phyloP scores from a whole-genome alignment of 2,888 invertebrate species.

The Athalia cordata region DNA sequence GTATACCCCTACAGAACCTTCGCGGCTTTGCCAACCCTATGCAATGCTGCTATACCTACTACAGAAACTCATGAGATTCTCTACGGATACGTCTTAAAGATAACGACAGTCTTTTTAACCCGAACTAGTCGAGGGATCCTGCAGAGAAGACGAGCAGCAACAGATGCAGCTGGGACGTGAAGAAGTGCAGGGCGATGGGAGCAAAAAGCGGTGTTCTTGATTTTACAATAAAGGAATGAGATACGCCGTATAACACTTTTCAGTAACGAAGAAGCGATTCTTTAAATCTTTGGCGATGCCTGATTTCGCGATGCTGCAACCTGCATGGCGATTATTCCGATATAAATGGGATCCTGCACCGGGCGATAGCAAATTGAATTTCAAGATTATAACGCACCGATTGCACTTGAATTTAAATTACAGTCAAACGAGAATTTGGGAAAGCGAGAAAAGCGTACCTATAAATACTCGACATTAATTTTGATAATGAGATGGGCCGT shows the following conservation, averaged over 20 bases:
- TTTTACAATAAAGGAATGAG: neutral
- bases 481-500: neutral
- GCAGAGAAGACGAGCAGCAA: no score
- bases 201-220: neutral
- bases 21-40: neutral
- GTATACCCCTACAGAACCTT: neutral
- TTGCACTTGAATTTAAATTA: conserved; percentile 33
- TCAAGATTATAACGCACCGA: conserved; percentile 25
- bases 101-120: conserved; percentile 23
- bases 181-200: conserved; percentile 10
- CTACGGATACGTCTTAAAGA: conserved; percentile 29
- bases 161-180: neutral
- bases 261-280: conserved; percentile 2
- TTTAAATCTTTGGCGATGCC: conserved; percentile 1
- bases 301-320: conserved; percentile 9
- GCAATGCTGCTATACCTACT: no score
- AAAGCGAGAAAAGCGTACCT: conserved; percentile 5
- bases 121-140: conserved; percentile 2
- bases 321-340: neutral
- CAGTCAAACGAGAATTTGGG: conserved; percentile 10
- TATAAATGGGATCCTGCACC: conserved; percentile 13
- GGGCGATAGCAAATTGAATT: conserved; percentile 3
- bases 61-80: conserved; percentile 9
- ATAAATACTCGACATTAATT: neutral
- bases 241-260: neutral